Base-by-base conservation (phyloP, 1,140 invertebrate species). In the Micrasema minimum region DNA sequence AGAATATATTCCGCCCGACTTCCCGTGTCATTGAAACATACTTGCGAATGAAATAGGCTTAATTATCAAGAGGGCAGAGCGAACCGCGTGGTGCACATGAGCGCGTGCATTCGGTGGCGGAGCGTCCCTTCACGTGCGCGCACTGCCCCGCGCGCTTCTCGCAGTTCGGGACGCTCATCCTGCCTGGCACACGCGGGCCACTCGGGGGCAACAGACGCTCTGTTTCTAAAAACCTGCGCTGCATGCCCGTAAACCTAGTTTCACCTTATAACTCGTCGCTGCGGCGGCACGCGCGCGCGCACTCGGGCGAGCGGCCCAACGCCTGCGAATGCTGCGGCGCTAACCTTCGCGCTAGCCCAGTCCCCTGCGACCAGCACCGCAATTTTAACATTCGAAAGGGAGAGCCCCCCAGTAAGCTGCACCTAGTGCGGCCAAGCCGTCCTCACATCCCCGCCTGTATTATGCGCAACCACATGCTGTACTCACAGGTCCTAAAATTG, bases 351-450 rank as follows among this genome's bases (percentile, higher is more conserved):
- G 46, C 11, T 53, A 67, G 48, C 80, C 81, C 69, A 59, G 75
- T 23, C 46, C 67, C 23, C 77, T 76, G 59, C 78, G 83, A 74
- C 70, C 78, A 78, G 85, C 84, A 5, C 87, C 88, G 72, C 85
- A 87, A 71, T n/a, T n/a, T n/a, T n/a, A n/a, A n/a, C n/a, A n/a
- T n/a, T n/a, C n/a, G n/a, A n/a, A n/a, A n/a, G n/a, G n/a, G n/a
- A n/a, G n/a, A n/a, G n/a, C n/a, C 88, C 87, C 1, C 85, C 87
- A 75, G 80, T 82, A 3, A 90, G 88, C 78, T 90, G 88, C 78
- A 84, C 87, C 66, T 80, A 87, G 2, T 90, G 89, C 75, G 85
- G 85, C 0, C 88, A 88, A n/a, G n/a, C n/a, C 66, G 82, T 85
- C 0, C 90, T 90, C 74, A 87, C 77, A 11, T 77, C 78, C 20